Evolutionary conservation across 2,797 vertebrate genomes (phyloP), one percentile per base, ranked within the genome.

Genomic region (Clarias laeviceps): DNA sequence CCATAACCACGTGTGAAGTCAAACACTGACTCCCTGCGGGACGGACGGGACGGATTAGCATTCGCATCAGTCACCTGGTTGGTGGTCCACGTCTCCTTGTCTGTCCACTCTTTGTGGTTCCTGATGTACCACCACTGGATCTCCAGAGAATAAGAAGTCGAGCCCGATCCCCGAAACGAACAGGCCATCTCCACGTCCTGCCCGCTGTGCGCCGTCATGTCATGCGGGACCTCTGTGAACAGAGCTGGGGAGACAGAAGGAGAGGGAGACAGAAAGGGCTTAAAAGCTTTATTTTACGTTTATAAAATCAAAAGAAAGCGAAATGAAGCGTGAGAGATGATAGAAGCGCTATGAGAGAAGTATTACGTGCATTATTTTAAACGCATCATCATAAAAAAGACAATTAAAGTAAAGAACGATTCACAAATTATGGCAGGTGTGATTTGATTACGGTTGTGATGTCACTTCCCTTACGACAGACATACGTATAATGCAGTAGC

Each of bases 71-170:
- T 94, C 94, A 99, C 98, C 94, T 97, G 95, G 89, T 94, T 96
- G 45, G 94, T 94, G 89, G 92, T 94, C 94, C 96, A 96, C 0
- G 94, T 91, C 89, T 96, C 93, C 91, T 96, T 96, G 90, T 97
- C 95, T 0, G 95, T 95, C 96, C 96, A 96, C 90, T 96, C 95
- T 90, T 89, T 93, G 91, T 95, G 96, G 91, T 95, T 95, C 89
- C 96, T 97, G 89, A 97, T 95, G 83, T 98, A 99, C 98, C 98
- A 99, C 98, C 98, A 99, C 94, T 99, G 98, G 89, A 99, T 99
- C 95, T 99, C 98, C 27, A 99, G 94, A 4, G 97, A 98, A 92
- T 97, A 97, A 86, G 97, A 97, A 0, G 97, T 96, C 68, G 97
- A 96, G 77, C 97, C 96, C 0, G 94, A 97, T 80, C 97, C 98